A percentile compares a stretch with the other conserved stretches of the same genome.
phyloP scores from a whole-genome alignment of 1,140 invertebrate species.

The Bemisia tabaci region DNA sequence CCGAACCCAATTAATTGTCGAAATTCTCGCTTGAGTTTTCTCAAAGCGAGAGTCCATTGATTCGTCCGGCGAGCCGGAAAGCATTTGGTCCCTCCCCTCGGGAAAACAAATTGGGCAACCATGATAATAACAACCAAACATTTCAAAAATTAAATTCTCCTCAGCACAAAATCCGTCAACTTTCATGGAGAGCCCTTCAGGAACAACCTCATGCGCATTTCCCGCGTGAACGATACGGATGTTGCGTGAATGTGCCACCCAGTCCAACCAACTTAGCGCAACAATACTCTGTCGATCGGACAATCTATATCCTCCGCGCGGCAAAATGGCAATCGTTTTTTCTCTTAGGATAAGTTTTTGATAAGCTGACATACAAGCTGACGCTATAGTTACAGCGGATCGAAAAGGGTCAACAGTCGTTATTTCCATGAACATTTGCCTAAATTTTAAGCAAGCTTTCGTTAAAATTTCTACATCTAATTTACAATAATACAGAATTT shows the following conservation, averaged over 20 bases:
- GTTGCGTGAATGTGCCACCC: conserved; percentile 6
- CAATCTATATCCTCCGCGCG: conserved; percentile 8
- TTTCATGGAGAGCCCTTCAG: not conserved
- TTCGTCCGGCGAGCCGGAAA: too few relatives aligned
- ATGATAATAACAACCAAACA: conserved; percentile 17
- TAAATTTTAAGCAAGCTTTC: conserved; percentile 26
- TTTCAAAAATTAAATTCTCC: conserved; percentile 4
- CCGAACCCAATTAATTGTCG: too few relatives aligned
- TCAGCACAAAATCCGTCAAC: not conserved
- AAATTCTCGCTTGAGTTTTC: not conserved
- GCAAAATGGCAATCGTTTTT: conserved; percentile 11
- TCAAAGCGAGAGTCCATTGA: not conserved
- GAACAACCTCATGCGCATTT: conserved; percentile 4
- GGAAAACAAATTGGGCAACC: conserved; percentile 5
- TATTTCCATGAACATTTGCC: conserved; percentile 8
- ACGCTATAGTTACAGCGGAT: conserved; percentile 8
- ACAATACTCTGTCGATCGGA: conserved; percentile 8
- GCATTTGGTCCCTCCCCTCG: not conserved
- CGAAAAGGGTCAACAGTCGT: conserved; percentile 10
- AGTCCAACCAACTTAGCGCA: conserved; percentile 10
- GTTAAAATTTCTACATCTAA: conserved; percentile 22
- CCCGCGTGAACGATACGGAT: conserved; percentile 8
- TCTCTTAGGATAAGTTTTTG: conserved; percentile 4
- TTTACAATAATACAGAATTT: conserved; percentile 19
- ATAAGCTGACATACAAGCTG: conserved; percentile 11